Base-by-base conservation (phyloP, 2,113 vertebrate species). In the Silurus meridionalis region DNA sequence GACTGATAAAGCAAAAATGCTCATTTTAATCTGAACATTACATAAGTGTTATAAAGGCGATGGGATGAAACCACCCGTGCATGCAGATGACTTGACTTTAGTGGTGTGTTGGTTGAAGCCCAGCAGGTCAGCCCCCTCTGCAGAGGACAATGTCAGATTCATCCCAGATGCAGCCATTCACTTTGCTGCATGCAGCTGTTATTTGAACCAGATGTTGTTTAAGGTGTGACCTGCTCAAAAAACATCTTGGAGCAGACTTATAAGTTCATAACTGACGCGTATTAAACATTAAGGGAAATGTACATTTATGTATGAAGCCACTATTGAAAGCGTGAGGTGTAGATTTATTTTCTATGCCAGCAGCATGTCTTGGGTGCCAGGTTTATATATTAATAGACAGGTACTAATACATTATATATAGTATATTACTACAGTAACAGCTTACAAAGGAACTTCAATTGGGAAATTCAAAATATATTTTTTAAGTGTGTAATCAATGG, bases 161-260 rank as follows among this genome's bases (percentile, higher is more conserved):
- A 83, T 89, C 86, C 90, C 92, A 93, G 91, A 92, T 93, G 92
- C 69, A 74, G 86, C 77, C 69, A 64, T 81, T 60, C 57, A 48
- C 71, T 79, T 88, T 83, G 1, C 69, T 83, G 89, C 87, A 69
- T 83, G 10, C 84, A 91, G 84, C 46, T 74, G 85, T 92, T 71
- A 92, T 93, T 23, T 88, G 60, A 89, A 93, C 91, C 93, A 92
- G 82, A 87, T 93, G 92, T 91, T 50, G 60, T 37, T 72, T 89
- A 58, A 91, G 92, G 91, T 90, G 90, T 89, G 90, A 64, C 91
- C 86, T 84, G 72, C 86, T 63, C 23, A 48, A 11, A 69, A 63
- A 83, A 2, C 28, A 17, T 4, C 4, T 14, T 28, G 15, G 60
- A 37, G 79, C 11, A 82, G 19, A 52, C 55, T 63, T 82, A n/a